These are phyloP conservation scores for Echeneis naucrates DNA, from an alignment of 2,797 vertebrate genomes.

Conservation along the genomic window DNA sequence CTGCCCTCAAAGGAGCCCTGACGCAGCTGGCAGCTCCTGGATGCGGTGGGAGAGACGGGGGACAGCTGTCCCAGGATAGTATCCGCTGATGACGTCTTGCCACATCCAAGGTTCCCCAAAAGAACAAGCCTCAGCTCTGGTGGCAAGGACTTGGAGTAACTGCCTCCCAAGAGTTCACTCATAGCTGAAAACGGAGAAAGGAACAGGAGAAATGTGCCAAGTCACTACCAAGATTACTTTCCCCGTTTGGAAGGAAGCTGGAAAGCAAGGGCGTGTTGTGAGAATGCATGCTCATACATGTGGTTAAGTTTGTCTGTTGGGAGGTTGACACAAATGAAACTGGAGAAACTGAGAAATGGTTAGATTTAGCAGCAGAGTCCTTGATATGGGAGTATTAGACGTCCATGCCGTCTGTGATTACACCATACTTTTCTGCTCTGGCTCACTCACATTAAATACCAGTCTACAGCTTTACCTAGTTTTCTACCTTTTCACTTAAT, in stretches of 20 bases:
- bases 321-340: conserved; percentile 6
- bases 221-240: not conserved
- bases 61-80: conserved; percentile 76
- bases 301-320: not conserved
- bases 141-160: not conserved
- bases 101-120: conserved; percentile 85
- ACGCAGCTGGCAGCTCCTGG: conserved; percentile 70
- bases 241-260: not conserved
- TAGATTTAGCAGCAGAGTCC: not conserved
- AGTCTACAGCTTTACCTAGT: not conserved
- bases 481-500: not conserved
- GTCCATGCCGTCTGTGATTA: not conserved
- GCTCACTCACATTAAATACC: not conserved
- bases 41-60: not conserved
- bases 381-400: not conserved
- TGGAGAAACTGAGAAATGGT: not conserved
- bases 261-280: not conserved
- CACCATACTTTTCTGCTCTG: not conserved
- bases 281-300: not conserved
- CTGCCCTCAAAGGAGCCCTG: conserved; percentile 65
- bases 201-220: conserved; percentile 6
- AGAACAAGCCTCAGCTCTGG: conserved; percentile 79
- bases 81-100: conserved; percentile 82
- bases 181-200: conserved; percentile 59
- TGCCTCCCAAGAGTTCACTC: conserved; percentile 37